Evolutionary conservation across 1,140 invertebrate genomes (phyloP).

Genomic region (Drosophila punjabiensis): DNA sequence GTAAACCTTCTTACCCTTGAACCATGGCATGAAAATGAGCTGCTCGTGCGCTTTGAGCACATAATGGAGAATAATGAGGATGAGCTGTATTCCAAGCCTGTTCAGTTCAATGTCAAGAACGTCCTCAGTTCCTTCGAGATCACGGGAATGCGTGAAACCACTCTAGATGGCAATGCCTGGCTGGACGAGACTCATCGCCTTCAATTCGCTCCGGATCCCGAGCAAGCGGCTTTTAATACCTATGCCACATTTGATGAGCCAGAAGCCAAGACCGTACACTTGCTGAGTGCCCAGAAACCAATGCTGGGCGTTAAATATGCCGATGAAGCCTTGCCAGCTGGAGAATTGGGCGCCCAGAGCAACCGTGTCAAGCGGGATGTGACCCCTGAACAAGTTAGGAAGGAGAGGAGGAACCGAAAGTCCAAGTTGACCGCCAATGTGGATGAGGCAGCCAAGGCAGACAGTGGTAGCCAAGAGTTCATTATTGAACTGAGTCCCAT

Average conservation of each 20-base stretch:
- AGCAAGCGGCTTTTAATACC: constrained; percentile 37
- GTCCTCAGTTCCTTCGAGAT: constrained; percentile 65
- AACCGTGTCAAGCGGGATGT: constrained; percentile 65
- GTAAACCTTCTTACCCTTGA: constrained; percentile 95
- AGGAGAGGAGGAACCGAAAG: neutral
- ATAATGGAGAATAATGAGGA: constrained; percentile 89
- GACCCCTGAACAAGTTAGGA: constrained; percentile 3
- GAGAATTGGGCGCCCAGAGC: constrained; percentile 61
- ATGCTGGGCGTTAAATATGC: constrained; percentile 49
- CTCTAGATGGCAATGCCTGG: constrained; percentile 79
- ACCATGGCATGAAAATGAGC: constrained; percentile 90
- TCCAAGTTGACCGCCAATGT: neutral
- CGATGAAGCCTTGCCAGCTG: constrained; percentile 40
- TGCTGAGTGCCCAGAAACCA: constrained; percentile 51
- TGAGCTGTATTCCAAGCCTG: constrained; percentile 86
- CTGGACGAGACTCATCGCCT: constrained; percentile 71
- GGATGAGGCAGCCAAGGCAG: constrained; percentile 6
- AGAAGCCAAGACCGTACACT: constrained; percentile 26
- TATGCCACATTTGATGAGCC: constrained; percentile 48
- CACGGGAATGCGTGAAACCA: constrained; percentile 73
- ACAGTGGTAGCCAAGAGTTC: constrained; percentile 35
- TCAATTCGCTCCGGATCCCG: constrained; percentile 69
- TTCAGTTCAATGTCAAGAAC: constrained; percentile 87
- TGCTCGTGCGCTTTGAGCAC: constrained; percentile 95
- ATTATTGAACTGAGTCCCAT: constrained; percentile 74